phyloP scores from a whole-genome alignment of 2,113 vertebrate genomes.

The Capreolus pygargus region DNA sequence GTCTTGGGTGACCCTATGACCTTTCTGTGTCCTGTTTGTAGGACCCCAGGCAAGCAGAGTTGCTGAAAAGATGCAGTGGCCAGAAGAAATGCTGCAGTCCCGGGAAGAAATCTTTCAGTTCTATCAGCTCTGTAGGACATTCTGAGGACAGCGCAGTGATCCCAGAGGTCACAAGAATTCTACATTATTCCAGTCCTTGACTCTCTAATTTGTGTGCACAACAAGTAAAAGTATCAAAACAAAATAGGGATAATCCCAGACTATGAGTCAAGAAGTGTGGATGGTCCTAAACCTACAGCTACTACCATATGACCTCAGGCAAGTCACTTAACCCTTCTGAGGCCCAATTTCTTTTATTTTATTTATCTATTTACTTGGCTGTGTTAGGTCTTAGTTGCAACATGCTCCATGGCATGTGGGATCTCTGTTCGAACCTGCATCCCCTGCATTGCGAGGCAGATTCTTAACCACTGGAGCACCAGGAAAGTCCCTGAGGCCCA shows the following conservation, averaged over 20 bases:
- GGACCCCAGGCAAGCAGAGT: conserved; percentile 61
- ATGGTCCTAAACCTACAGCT: neutral
- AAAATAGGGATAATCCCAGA: neutral
- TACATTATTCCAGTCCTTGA: neutral
- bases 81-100: neutral
- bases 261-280: neutral
- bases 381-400: neutral
- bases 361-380: neutral
- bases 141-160: neutral
- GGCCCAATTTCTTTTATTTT: neutral
- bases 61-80: conserved; percentile 26
- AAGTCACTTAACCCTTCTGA: neutral
- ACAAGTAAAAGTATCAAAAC: neutral
- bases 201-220: neutral
- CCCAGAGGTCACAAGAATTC: conserved; percentile 5
- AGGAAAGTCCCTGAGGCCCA: neutral
- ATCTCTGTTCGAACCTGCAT: neutral
- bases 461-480: neutral
- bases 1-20: conserved; percentile 80
- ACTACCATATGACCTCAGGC: neutral
- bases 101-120: neutral
- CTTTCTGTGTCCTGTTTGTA: conserved; percentile 84
- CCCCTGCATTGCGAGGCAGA: neutral
- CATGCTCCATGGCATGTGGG: neutral
- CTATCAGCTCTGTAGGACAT: neutral